phyloP scores from a whole-genome alignment of 2,113 vertebrate species.

The Helogale parvula region DNA sequence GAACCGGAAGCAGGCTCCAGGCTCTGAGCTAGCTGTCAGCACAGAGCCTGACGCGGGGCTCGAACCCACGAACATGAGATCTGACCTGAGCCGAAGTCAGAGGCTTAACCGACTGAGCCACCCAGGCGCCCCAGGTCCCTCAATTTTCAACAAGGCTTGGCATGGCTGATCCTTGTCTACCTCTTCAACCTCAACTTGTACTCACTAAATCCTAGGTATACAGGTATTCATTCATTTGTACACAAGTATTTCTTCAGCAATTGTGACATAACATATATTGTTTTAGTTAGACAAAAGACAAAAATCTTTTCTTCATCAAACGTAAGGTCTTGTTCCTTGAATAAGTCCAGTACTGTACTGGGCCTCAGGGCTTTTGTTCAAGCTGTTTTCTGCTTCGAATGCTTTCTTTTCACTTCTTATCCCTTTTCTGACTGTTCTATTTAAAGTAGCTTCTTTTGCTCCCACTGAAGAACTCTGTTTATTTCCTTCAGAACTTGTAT shows the following conservation, averaged over 20 bases:
- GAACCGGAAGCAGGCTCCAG: too few species aligned
- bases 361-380: background rate
- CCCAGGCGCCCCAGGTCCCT: too few species aligned
- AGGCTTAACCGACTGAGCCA: too few species aligned
- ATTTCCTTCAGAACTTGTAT: background rate
- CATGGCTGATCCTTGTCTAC: background rate
- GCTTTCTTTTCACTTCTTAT: background rate
- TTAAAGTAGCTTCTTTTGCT: background rate
- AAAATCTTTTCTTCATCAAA: background rate
- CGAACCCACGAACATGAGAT: too few species aligned
- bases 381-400: background rate
- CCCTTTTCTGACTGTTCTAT: constrained; percentile 6
- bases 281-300: background rate
- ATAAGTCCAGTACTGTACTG: background rate
- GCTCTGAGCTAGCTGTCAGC: too few species aligned
- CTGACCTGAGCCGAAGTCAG: too few species aligned
- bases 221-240: background rate
- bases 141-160: background rate
- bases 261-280: background rate
- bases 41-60: too few species aligned
- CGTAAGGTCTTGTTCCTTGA: background rate
- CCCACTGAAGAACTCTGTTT: background rate
- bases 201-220: background rate
- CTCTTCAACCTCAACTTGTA: background rate
- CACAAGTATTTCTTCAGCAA: background rate